Evolutionary conservation across 2,797 vertebrate species (phyloP), one percentile per base, ranked within the genome.

Genomic region (Silurus aristotelis): DNA sequence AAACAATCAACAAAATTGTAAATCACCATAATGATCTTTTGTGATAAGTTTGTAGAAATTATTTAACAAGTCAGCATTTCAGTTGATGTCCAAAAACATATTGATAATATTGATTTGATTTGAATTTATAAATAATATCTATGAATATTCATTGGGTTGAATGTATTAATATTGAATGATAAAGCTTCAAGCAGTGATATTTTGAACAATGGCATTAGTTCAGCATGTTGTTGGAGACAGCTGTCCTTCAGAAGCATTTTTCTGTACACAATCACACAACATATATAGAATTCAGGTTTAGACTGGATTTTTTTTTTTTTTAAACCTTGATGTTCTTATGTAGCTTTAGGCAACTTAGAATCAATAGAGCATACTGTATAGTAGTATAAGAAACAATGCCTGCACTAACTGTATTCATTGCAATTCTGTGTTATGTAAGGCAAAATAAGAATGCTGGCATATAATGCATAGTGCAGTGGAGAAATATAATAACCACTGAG

Each of bases 391-490:
- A 92, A 92, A 94, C 93, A 95, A 94, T 94, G 92, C 92, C 92
- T 94, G 92, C 91, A 91, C 89, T 89, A 85, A 94, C 93, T 93
- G 93, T 93, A 93, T 95, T 94, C 91, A 92, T 90, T 92, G 92
- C 88, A 90, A 91, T 93, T 84, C 92, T 94, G 84, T 76, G 90
- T 95, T 94, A 94, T 90, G 83, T 94, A 94, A 94, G 88, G 88
- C 86, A 2, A 73, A 76, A 79, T n/a, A 83, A 25, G 58, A 85
- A 43, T 56, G 71, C 76, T 72, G 84, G 88, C 87, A 89, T 89
- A 91, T 89, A 94, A 92, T 90, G 92, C 92, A 95, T 93, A 94
- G 93, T 93, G 93, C 93, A 93, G 93, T 95, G 94, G 93, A 93
- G 92, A 95, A 95, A 95, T 92, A 95, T 93, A 95, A 95, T 94